Evolutionary conservation across 2,113 vertebrate genomes (phyloP), one percentile per base, ranked within the genome.

Genomic region (Malurus elegans): DNA sequence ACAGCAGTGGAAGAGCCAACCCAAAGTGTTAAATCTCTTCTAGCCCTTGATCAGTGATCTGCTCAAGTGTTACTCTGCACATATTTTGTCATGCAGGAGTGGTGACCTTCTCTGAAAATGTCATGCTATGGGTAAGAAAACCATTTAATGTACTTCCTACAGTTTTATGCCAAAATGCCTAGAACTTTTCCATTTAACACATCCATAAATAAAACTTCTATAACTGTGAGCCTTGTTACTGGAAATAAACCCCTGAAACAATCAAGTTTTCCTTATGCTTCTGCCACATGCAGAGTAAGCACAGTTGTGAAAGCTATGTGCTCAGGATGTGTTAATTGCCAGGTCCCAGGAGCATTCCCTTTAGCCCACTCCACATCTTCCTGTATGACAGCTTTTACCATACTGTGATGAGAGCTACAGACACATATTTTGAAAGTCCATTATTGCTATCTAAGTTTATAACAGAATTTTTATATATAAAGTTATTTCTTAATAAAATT

Each of bases 271-370:
- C 61, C 88, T 87, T 82, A 75, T 24, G 74, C 66, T 75, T 71
- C 74, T 76, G 71, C 50, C 62, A 86, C 69, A 56, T 11, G 61
- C 65, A 53, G 54, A 45, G 85, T 45, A 76, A 90, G 82, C 58
- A 42, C 51, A 47, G 28, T 10, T 58, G 79, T 47, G 71, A 90
- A 83, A 71, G 56, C 86, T 80, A 29, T 16, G 47, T 8, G 60
- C 79, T 92, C 71, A 36, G 34, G 81, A 92, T 36, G 86, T 71
- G 82, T 54, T 93, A 92, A 88, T 31, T 92, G 75, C 71, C 58
- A 66, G 16, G 29, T 86, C 91, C 75, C 90, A 83, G 54, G 64
- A 88, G 56, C 34, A 28, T 47, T 92, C 58, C 57, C 72, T 53
- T 88, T 53, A 83, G 67, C 44, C 51, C 62, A 21, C 50, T 90